Base-by-base conservation (phyloP, 2,888 invertebrate species). In the Diaphora mendica region DNA sequence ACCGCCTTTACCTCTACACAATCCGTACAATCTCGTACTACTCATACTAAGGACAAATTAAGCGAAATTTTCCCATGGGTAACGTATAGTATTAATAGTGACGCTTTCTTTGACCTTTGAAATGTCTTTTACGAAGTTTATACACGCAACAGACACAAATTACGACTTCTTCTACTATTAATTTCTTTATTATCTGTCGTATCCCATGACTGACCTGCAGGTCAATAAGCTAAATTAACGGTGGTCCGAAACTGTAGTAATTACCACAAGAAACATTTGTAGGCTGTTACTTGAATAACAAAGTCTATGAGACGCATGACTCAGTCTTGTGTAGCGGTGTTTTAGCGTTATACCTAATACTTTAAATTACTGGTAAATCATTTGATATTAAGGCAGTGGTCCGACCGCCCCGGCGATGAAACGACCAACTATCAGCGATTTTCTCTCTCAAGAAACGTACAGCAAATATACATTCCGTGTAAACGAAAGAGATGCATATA, bases 171-270 rank as follows among this genome's bases (percentile, higher is more conserved):
- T 17, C 62, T 30, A 2, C 26, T n/a, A 23, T 20, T 62, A 62
- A 70, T 62, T 62, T 42, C 39, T 55, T 39, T 70, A 39, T 70
- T 62, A 70, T 70, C 42, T 62, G 30, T 17, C 30, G n/a, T 62
- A 69, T 62, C 69, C 69, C 62, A 62, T 62, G 42, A 62, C 42
- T 70, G 62, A 70, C 51, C 51, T 23, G n/a, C 42, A 33, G 70
- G 70, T 70, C 62, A 59, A 30, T 42, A 42, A 8, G 44, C 62
- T 23, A 70, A 39, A 44, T 62, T 62, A 70, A 70, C 62, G 48
- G 65, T 71, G 39, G 5, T 44, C 15, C 39, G 39, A 64, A 65
- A 51, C 8, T 44, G 8, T 35, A 39, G 48, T 67, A 20, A 48
- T 44, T 67, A 48, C 48, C 67, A 48, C 42, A 30, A 48, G 48